Evolutionary conservation across 2,888 invertebrate genomes (phyloP).

Genomic region (Lycocerus yunnanus): DNA sequence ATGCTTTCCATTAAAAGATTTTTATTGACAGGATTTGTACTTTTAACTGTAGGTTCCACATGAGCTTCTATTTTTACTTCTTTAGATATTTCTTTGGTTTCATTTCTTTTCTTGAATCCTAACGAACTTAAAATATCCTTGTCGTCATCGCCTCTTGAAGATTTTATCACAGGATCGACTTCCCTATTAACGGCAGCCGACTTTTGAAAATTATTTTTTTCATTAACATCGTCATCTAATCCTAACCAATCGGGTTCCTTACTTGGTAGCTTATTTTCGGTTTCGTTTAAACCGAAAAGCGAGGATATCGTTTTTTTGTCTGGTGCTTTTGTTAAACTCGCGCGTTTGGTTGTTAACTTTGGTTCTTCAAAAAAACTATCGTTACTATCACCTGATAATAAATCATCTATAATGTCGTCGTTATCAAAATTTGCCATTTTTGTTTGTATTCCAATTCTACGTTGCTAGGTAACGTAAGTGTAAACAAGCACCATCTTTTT

Average conservation of each 20-base stretch:
- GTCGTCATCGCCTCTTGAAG: constrained; percentile 43
- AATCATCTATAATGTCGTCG: constrained; percentile 49
- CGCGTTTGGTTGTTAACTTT: constrained; percentile 44
- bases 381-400: constrained; percentile 70
- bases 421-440: constrained; percentile 9
- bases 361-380: constrained; percentile 75
- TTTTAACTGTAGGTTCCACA: constrained; percentile 31
- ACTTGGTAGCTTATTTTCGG: constrained; percentile 38
- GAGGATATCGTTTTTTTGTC: constrained; percentile 47
- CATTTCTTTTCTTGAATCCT: constrained; percentile 36
- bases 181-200: constrained; percentile 36
- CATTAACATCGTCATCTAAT: constrained; percentile 35
- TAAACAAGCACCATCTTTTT: background rate
- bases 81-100: constrained; percentile 22
- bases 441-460: background rate
- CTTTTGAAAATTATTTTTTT: background rate
- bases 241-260: constrained; percentile 46
- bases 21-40: constrained; percentile 37
- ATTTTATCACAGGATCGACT: constrained; percentile 34
- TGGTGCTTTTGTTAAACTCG: constrained; percentile 41
- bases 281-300: constrained; percentile 42
- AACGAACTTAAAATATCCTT: constrained; percentile 47
- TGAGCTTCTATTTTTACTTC: constrained; percentile 10
- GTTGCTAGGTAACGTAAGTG: constrained; percentile 10
- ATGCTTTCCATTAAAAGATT: constrained; percentile 49